Percentiles rank a stretch among this genome's conserved stretches.
Evolutionary conservation across 2,113 vertebrate genomes (phyloP).

Genomic region (Strix uralensis): DNA sequence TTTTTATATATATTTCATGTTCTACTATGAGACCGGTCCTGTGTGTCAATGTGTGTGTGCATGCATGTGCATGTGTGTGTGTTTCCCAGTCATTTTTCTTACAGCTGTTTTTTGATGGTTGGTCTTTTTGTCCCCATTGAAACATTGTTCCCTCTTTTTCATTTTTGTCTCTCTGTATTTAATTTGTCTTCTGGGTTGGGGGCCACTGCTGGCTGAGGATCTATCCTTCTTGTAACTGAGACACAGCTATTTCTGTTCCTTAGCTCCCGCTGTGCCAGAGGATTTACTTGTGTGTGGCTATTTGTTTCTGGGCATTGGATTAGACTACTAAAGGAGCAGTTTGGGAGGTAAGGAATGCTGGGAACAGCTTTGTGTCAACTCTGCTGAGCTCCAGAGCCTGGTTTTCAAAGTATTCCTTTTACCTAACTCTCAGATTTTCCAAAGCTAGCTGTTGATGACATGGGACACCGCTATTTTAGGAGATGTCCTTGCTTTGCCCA

Average conservation of each 20-base stretch:
- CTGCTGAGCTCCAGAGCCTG: not conserved
- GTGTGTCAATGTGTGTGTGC: rapidly evolving
- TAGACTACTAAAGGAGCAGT: not conserved
- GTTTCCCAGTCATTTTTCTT: not conserved
- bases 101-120: not conserved
- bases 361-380: not conserved
- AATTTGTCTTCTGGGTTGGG: constrained; percentile 41
- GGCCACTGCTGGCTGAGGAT: constrained; percentile 32
- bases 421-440: constrained; percentile 27
- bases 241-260: constrained; percentile 35
- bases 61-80: rapidly evolving
- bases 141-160: not conserved
- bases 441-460: not conserved
- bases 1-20: rapidly evolving
- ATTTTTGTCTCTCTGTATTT: constrained; percentile 27
- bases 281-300: not conserved
- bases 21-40: not conserved
- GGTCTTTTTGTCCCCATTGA: not conserved
- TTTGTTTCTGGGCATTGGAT: constrained; percentile 27
- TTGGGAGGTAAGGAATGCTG: constrained; percentile 56
- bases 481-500: not conserved
- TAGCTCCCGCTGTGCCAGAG: not conserved
- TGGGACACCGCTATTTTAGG: not conserved
- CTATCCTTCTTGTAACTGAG: not conserved
- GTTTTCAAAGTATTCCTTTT: not conserved